Evolutionary conservation across 1,140 invertebrate genomes (phyloP), one percentile per base, ranked within the genome.

Genomic region (Platyscapa corneri): DNA sequence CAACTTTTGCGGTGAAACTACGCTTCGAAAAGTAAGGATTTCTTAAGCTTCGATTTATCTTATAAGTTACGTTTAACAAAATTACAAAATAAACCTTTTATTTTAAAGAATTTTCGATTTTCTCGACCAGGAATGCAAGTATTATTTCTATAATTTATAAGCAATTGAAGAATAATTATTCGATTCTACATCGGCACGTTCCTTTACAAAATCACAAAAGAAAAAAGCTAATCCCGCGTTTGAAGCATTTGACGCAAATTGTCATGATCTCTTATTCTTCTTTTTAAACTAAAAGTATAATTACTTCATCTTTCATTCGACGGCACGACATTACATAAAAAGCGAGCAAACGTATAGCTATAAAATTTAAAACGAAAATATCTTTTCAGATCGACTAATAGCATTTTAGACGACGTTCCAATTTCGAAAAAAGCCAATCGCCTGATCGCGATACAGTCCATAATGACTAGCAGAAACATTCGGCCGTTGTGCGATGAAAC

Each of bases 391-490:
- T 85, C 42, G 76, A 56, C 83, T 84, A 84, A 81, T 86, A 77
- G 85, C 74, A 72, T 60, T 82, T 83, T 37, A 75, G 77, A 32
- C 82, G 64, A 74, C 70, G 86, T 78, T 87, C 78, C 82, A 77
- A 83, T 83, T 86, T 88, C 18, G 39, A 78, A 76, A 65, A 84
- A 84, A 84, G 72, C 87, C 87, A 86, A 89, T 90, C 88, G 82
- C 74, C 82, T 82, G 84, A 87, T 88, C 86, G 88, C 87, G 88
- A 89, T 90, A 90, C 79, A 83, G 83, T 82, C 79, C 32, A 27
- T 88, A 89, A 90, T 89, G 89, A 89, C 88, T 88, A 78, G 87
- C 87, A 88, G 70, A 85, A 86, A 70, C 42, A 75, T 87, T 89
- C 65, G 79, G 65, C 49, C 8, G 60, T 86, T 78, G 81, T 34